Evolutionary conservation across 2,888 invertebrate species (phyloP).

Genomic region (Aspidiotus rigidus): DNA sequence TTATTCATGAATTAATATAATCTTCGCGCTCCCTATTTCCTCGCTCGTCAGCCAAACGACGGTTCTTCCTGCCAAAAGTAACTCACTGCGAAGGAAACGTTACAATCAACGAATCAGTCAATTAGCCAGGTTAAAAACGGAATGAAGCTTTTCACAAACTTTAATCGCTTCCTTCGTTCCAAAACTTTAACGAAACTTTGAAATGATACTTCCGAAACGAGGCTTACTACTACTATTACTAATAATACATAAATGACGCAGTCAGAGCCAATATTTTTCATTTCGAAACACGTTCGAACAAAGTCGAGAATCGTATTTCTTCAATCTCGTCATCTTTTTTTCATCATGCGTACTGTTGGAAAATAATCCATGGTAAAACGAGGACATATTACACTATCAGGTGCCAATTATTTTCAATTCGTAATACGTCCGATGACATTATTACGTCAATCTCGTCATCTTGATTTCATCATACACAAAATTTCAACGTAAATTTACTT

Average conservation of each 20-base stretch:
- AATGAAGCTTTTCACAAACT: neutral
- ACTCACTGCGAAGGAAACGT: no score
- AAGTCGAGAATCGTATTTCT: conserved; percentile 3
- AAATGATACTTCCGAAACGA: neutral
- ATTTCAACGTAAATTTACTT: neutral
- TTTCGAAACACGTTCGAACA: conserved; percentile 7
- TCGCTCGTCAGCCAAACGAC: no score
- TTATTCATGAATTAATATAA: no score
- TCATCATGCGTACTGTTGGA: conserved; percentile 10
- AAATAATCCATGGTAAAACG: no score
- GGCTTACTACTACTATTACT: neutral
- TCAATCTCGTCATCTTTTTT: conserved; percentile 32
- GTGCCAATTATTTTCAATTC: no score
- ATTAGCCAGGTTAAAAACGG: neutral
- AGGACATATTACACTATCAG: no score
- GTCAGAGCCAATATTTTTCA: conserved; percentile 32
- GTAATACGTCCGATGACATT: no score
- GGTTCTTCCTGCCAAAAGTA: no score
- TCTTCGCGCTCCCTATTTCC: no score
- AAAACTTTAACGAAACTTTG: no score
- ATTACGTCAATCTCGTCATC: conserved; percentile 14
- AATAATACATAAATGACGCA: neutral
- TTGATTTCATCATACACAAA: neutral
- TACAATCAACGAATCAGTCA: neutral
- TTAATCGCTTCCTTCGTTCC: neutral